Percentiles rank a stretch among this genome's conserved stretches.
Evolutionary conservation across 2,888 invertebrate species (phyloP).

Genomic region (Periphyllus acericola): DNA sequence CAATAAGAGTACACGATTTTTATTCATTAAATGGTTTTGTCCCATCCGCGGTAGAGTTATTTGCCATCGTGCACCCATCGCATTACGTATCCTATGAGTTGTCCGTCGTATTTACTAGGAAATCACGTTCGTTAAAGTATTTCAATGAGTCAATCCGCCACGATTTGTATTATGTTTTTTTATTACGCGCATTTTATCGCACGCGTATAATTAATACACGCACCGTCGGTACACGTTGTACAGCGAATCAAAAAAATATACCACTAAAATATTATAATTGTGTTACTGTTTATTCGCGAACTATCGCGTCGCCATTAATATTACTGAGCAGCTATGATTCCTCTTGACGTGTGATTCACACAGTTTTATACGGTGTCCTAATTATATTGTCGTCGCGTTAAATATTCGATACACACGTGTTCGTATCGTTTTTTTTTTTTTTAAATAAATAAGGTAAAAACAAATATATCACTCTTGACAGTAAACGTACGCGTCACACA

Average conservation of each 20-base stretch:
- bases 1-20: neutral
- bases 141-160: conserved; percentile 1
- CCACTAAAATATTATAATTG: neutral
- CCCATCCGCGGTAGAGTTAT: neutral
- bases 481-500: neutral
- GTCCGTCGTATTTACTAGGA: neutral
- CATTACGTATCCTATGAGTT: no score
- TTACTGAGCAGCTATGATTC: neutral
- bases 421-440: neutral
- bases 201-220: no score
- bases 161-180: neutral
- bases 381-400: neutral
- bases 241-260: neutral
- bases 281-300: neutral
- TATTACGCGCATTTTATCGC: neutral
- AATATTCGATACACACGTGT: neutral
- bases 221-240: neutral
- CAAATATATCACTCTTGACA: neutral
- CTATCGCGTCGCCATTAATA: neutral
- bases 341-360: neutral
- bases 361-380: neutral
- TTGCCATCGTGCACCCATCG: neutral
- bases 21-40: neutral
- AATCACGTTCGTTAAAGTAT: conserved; percentile 1
- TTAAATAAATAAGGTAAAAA: neutral